Evolutionary conservation across 2,888 invertebrate species (phyloP), one percentile per base, ranked within the genome.

Genomic region (Salpingus planirostris): DNA sequence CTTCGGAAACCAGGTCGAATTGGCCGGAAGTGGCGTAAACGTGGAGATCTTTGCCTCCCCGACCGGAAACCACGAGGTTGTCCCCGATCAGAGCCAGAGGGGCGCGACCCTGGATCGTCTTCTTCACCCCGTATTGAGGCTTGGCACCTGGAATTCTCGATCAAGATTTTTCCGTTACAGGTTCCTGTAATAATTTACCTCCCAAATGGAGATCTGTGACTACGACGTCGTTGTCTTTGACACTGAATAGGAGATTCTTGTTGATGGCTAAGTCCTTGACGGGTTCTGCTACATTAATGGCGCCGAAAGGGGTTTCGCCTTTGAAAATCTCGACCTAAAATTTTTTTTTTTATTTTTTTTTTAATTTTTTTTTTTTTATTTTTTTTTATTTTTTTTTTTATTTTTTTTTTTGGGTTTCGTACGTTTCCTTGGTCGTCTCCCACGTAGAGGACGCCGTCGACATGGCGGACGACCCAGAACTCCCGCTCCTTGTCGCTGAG

Each of bases 371-470:
- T n/a, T n/a, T n/a, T n/a, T n/a, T n/a, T n/a, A n/a, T n/a, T n/a
- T n/a, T n/a, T n/a, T n/a, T n/a, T n/a, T n/a, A n/a, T n/a, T n/a
- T n/a, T n/a, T n/a, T n/a, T n/a, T n/a, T n/a, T n/a, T n/a, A n/a
- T n/a, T n/a, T n/a, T n/a, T n/a, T n/a, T n/a, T n/a, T n/a, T n/a
- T n/a, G n/a, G n/a, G n/a, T n/a, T n/a, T n/a, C n/a, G 66, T 65
- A 79, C 79, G 54, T 69, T 68, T 31, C 80, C 80, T 49, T 57
- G 63, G 52, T 76, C 74, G 46, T 80, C 78, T 2, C 78, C 78
- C 27, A 71, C 68, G 47, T 68, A 76, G 8, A 80, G 52, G 27
- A 54, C 52, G 2, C 60, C 63, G 27, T 64, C 55, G 21, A 55
- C 45, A 14, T 52, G 60, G 24, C 50, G 55, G 2, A 72, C 41